Base-by-base conservation (phyloP, 1,140 invertebrate species). In the Neodiprion lecontei region DNA sequence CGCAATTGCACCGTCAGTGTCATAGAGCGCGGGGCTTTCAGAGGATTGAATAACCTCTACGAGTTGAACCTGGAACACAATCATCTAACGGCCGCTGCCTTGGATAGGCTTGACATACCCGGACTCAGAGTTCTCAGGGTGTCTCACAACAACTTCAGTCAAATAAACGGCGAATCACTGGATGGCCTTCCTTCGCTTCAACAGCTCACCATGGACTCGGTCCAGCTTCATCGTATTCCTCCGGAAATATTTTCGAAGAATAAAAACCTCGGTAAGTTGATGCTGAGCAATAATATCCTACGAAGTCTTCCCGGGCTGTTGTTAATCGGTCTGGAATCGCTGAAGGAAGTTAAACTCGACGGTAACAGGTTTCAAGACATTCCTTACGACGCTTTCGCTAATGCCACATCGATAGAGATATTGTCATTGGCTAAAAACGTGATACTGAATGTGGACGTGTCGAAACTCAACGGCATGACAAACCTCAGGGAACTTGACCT, bases 321-420 rank as follows among this genome's bases (percentile, higher is more conserved):
- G 5, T 95, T 96, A 81, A 87, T 90, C 14, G 91, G 91, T 1
- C 87, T 95, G 66, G 92, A 92, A 21, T 91, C 91, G 50, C 90
- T 97, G 69, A 92, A 94, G 82, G 95, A 96, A 81, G 81, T 97
- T 17, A 93, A 91, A 78, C 85, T 97, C 9, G 92, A 92, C 76
- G 89, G 91, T 7, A 97, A 97, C 84, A 87, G 89, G 48, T 93
- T 97, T 69, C 85, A 90, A 17, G 91, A 93, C 14, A 91, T 97
- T 74, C 95, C 95, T 0, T 94, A 96, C 79, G 91, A 92, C 1
- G 92, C 95, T 0, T 88, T 97, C 0, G 89, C 91, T 23, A 95
- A 95, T 79, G 89, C 95, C 61, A 91, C 93, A 48, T 93, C 92
- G 3, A 84, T 96, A 73, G 94, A 96, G 83, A 91, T 89, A 21